phyloP scores from a whole-genome alignment of 1,140 invertebrate genomes.

The Cyclina sinensis region DNA sequence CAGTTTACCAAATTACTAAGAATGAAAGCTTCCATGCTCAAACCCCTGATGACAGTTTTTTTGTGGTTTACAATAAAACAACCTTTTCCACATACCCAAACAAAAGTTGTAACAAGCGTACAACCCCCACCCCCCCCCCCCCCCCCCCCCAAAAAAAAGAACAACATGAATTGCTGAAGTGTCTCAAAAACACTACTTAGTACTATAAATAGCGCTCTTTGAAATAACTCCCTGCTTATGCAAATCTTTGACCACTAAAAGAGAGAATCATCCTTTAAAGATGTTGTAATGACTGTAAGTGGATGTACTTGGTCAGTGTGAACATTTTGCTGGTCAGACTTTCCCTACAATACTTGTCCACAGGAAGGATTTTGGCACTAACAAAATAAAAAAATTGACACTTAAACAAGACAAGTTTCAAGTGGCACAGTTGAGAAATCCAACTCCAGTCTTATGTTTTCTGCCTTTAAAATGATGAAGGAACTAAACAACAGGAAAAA shows the following conservation, averaged over 20 bases:
- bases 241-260: not conserved
- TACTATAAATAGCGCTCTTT: too few relatives aligned
- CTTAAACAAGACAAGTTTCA: not conserved
- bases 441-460: not conserved
- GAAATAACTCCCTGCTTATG: not conserved
- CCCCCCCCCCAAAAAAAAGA: too few relatives aligned
- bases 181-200: too few relatives aligned
- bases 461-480: not conserved
- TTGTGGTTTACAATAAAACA: too few relatives aligned
- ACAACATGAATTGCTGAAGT: too few relatives aligned
- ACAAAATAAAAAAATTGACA: not conserved
- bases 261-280: not conserved
- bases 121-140: too few relatives aligned
- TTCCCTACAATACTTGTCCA: not conserved
- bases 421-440: not conserved
- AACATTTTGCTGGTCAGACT: not conserved
- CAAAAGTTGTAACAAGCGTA: too few relatives aligned
- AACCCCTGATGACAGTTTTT: too few relatives aligned
- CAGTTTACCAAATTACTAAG: too few relatives aligned
- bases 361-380: constrained; percentile 2
- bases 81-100: too few relatives aligned
- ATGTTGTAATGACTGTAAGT: not conserved
- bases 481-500: not conserved
- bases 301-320: not conserved
- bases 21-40: too few relatives aligned